Evolutionary conservation across 1,140 invertebrate species (phyloP).

Genomic region (Potamilus streckersoni): DNA sequence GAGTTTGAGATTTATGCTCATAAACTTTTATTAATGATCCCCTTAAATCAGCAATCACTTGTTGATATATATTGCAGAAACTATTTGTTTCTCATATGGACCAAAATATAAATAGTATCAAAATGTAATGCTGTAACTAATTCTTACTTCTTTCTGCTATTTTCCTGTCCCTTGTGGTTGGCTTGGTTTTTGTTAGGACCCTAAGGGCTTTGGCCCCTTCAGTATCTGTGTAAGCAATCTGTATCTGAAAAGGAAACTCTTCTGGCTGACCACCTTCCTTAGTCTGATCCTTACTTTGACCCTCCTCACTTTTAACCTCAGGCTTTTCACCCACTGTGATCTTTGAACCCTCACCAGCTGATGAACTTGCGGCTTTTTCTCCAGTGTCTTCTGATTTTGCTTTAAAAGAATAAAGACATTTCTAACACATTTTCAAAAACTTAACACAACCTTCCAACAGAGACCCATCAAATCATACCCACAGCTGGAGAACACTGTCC

Average conservation of each 20-base stretch:
- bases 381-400: neutral
- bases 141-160: constrained; percentile 54
- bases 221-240: constrained; percentile 55
- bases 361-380: neutral
- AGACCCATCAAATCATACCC: too few species aligned
- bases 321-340: neutral
- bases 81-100: too few species aligned
- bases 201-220: constrained; percentile 56
- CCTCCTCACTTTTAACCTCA: neutral
- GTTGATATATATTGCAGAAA: too few species aligned
- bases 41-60: too few species aligned
- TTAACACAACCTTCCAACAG: too few species aligned
- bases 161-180: constrained; percentile 47
- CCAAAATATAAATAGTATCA: too few species aligned
- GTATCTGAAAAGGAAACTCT: constrained; percentile 53
- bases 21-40: too few species aligned
- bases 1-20: too few species aligned
- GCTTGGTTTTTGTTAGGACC: constrained; percentile 50
- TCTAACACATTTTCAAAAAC: too few species aligned
- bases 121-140: too few species aligned
- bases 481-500: too few species aligned
- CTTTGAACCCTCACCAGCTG: neutral
- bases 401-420: neutral
- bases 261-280: neutral
- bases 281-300: neutral